Conservation (phyloP, 2,113 vertebrate genomes). For the Lethenteron reissneri region DNA sequence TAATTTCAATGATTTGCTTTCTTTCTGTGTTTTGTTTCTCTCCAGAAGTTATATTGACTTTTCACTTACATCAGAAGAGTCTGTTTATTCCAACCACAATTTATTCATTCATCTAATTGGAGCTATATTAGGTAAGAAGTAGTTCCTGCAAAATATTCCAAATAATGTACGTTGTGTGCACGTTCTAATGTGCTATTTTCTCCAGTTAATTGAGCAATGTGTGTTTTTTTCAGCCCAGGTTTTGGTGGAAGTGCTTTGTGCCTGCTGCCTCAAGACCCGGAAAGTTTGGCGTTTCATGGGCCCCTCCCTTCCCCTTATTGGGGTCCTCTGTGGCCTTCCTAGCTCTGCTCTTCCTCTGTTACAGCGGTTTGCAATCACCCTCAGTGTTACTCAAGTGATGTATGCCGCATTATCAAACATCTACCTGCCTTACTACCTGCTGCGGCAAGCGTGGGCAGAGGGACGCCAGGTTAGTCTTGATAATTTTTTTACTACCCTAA, state of each 20-base stretch:
- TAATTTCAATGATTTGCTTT: too few relatives aligned
- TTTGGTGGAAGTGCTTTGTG: conserved; percentile 34
- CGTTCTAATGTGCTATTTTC: too few relatives aligned
- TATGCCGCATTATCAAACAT: conserved; percentile 26
- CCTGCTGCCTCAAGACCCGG: conserved; percentile 37
- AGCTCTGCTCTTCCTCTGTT: conserved; percentile 18
- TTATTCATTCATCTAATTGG: too few relatives aligned
- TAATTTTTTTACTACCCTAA: too few relatives aligned
- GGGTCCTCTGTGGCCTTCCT: conserved; percentile 21
- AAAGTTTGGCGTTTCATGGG: conserved; percentile 37
- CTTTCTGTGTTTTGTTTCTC: too few relatives aligned
- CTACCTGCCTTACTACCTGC: conserved; percentile 29
- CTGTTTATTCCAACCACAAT: too few relatives aligned
- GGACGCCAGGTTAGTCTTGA: conserved; percentile 23
- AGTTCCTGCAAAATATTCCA: too few relatives aligned
- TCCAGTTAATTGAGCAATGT: too few relatives aligned
- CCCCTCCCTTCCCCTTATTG: conserved; percentile 35
- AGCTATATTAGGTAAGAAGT: too few relatives aligned
- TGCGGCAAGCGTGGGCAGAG: conserved; percentile 21
- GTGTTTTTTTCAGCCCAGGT: conserved; percentile 27
- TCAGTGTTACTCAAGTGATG: conserved; percentile 20
- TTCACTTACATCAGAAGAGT: too few relatives aligned
- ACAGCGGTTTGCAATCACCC: conserved; percentile 21
- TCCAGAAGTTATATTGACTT: too few relatives aligned
- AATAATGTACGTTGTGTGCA: too few relatives aligned